These are phyloP conservation scores for Apostichopus japonicus DNA, from an alignment of 35 echinoderm and acorn worm genomes.

Conservation along the genomic window DNA sequence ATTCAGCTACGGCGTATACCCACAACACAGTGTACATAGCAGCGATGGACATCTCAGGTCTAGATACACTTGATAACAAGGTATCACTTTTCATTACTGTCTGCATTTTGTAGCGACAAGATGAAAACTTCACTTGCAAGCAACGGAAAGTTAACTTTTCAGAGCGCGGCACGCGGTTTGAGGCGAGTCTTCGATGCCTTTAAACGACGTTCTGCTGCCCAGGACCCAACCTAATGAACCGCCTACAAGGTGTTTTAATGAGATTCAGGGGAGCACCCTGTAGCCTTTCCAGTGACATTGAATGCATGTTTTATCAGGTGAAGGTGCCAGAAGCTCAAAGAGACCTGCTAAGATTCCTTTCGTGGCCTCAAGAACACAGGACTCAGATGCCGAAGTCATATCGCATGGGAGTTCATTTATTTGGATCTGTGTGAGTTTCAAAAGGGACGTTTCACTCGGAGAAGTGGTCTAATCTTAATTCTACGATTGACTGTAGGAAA, in stretches of 20 bases:
- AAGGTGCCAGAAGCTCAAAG: constrained; percentile 12
- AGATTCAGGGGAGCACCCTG: constrained; percentile 15
- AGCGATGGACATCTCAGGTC: no score
- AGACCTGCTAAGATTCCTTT: constrained; percentile 49
- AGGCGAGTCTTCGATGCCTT: neutral
- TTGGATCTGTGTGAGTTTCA: constrained; percentile 47
- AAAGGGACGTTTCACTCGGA: no score
- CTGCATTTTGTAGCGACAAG: no score
- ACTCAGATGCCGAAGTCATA: constrained; percentile 22
- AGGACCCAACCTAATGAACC: neutral
- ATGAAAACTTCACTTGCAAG: no score
- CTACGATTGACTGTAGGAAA: no score
- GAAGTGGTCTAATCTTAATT: no score
- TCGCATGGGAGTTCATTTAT: constrained; percentile 75
- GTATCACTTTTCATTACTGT: no score
- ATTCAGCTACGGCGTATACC: no score
- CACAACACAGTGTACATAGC: no score
- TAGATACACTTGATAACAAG: no score
- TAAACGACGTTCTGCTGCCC: constrained; percentile 35
- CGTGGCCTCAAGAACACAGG: constrained; percentile 51
- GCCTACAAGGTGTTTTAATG: constrained; percentile 36
- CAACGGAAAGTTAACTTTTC: no score
- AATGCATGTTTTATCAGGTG: constrained; percentile 70
- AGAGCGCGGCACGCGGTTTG: no score
- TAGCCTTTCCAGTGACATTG: constrained; percentile 59